Conservation (phyloP, 64 coral and sea anemone genomes). For the Hydrozoanthus tunicans region DNA sequence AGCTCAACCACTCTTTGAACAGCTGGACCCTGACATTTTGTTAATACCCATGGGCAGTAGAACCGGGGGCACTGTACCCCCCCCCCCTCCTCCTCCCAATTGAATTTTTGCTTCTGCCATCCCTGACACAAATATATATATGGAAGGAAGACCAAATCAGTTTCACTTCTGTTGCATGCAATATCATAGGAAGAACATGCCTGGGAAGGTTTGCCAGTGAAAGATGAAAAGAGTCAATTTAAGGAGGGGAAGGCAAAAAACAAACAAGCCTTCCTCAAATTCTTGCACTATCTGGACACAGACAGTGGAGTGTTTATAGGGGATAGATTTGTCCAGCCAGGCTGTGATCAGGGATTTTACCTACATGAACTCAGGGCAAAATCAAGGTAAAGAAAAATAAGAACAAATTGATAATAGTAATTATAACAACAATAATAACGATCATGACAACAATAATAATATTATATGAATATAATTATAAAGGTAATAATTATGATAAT, state of each 20-base stretch:
- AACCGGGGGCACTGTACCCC: too few relatives aligned
- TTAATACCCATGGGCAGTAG: too few relatives aligned
- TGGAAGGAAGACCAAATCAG: too few relatives aligned
- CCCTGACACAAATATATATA: too few relatives aligned
- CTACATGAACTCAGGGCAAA: slow-evolving; percentile 77
- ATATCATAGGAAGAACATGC: slow-evolving; percentile 67
- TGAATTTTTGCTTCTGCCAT: too few relatives aligned
- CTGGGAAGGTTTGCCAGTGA: slow-evolving; percentile 63
- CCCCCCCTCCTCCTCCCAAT: too few relatives aligned
- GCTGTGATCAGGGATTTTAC: slow-evolving; percentile 84
- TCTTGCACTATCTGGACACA: slow-evolving; percentile 89
- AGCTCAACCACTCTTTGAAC: too few relatives aligned
- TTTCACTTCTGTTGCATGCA: neutral
- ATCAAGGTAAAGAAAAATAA: slow-evolving; percentile 55
- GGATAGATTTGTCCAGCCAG: slow-evolving; percentile 78
- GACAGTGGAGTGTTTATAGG: slow-evolving; percentile 62
- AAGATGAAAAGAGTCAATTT: neutral
- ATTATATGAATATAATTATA: neutral
- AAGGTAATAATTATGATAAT: neutral
- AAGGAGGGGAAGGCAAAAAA: slow-evolving; percentile 19
- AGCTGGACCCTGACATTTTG: too few relatives aligned
- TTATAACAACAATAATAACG: neutral
- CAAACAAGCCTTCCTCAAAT: slow-evolving; percentile 72
- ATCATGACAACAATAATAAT: neutral
- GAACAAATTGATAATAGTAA: neutral